Conservation (phyloP, 1,140 invertebrate genomes). For the Lethrus apterus region DNA sequence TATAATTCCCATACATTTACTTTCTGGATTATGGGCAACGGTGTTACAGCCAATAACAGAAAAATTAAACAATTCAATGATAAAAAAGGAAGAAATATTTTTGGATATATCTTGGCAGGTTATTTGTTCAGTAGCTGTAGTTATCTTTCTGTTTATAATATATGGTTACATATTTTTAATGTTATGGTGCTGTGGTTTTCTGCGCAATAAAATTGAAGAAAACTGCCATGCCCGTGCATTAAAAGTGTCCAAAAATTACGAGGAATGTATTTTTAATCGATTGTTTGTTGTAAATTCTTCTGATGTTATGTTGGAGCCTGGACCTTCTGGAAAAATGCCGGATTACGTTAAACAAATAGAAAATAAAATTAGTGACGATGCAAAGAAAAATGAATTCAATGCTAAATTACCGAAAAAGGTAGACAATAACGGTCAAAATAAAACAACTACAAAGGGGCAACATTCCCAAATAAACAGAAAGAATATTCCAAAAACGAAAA, state of each 20-base stretch:
- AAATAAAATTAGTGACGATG: too few species aligned
- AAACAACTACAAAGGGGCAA: too few species aligned
- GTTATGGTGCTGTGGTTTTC: slow-evolving; percentile 5
- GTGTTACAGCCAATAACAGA: slow-evolving; percentile 3
- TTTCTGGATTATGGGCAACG: slow-evolving; percentile 20
- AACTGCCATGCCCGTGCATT: slow-evolving; percentile 5
- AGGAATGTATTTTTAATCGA: slow-evolving; percentile 2
- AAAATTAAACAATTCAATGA: neutral
- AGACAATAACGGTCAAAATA: neutral
- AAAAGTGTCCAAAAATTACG: neutral
- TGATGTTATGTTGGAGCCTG: slow-evolving; percentile 6
- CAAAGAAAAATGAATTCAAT: too few species aligned
- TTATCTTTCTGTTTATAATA: neutral
- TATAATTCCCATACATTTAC: slow-evolving; percentile 25
- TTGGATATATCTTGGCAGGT: slow-evolving; percentile 8
- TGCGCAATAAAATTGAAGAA: slow-evolving; percentile 13
- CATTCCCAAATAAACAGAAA: neutral
- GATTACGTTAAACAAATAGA: neutral
- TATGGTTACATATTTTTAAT: slow-evolving; percentile 1
- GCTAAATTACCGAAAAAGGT: neutral
- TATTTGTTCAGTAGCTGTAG: neutral
- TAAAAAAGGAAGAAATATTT: neutral
- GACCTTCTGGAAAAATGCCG: neutral
- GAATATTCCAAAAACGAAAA: slow-evolving; percentile 1
- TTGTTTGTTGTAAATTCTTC: neutral